phyloP scores from a whole-genome alignment of 2,888 invertebrate species.

The Netelia virgata region DNA sequence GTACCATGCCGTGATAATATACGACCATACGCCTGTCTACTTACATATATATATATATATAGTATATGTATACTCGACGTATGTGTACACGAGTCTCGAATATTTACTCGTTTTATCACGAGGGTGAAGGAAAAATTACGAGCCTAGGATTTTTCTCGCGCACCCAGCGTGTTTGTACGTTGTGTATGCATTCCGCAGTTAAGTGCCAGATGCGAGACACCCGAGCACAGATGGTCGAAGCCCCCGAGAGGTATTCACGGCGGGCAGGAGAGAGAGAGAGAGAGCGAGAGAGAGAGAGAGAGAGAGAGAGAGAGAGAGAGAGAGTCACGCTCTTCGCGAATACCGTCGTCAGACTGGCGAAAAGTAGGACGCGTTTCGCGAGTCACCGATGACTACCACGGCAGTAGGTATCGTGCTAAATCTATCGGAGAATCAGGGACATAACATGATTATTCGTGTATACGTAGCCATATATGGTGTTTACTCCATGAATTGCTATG shows the following conservation, averaged over 20 bases:
- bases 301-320: no score
- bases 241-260: neutral
- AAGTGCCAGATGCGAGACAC: slow-evolving; percentile 63
- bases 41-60: no score
- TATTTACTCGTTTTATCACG: no score
- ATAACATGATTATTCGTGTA: neutral
- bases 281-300: slow-evolving; percentile 16
- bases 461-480: no score
- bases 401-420: neutral
- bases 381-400: slow-evolving; percentile 55
- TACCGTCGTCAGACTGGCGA: slow-evolving; percentile 32
- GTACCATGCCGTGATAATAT: no score
- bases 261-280: slow-evolving; percentile 19
- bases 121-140: slow-evolving; percentile 67
- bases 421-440: slow-evolving; percentile 62
- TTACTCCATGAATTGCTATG: no score
- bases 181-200: slow-evolving; percentile 1
- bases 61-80: no score
- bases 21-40: no score
- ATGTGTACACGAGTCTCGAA: no score
- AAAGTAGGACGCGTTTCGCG: slow-evolving; percentile 67
- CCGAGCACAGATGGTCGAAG: slow-evolving; percentile 58
- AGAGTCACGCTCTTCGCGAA: slow-evolving; percentile 20
- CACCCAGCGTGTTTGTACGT: neutral
- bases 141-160: slow-evolving; percentile 28